Evolutionary conservation across 1,140 invertebrate genomes (phyloP), one percentile per base, ranked within the genome.

Genomic region (Vollenhovia emeryi): DNA sequence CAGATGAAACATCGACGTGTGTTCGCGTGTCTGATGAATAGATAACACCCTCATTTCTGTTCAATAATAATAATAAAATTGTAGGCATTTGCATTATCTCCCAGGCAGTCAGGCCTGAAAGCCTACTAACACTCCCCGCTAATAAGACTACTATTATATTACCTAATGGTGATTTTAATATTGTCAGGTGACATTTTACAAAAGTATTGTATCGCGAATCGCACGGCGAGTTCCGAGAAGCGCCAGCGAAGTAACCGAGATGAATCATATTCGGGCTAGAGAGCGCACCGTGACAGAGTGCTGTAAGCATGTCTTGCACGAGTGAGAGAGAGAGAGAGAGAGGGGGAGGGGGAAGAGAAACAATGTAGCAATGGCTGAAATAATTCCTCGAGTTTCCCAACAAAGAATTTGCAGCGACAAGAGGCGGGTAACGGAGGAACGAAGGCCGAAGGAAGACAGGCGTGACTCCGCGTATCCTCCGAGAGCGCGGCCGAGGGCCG

Each of bases 361-460:
- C 50, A 71, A 71, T 69, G 30, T 50, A 40, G 60, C 60, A n/a
- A 52, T 27, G 40, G 66, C 66, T 45, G 66, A 73, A 73, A 71
- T 59, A 73, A 82, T 79, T 82, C 52, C 66, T 33, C 78, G 50
- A 73, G 78, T 82, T 82, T 82, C 78, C 66, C 66, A 82, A 82
- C 78, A 57, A 73, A 73, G 66, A 82, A 82, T 82, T 82, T 11
- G 27, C 43, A 45, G 30, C 55, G 59, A 68, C 21, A 52, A 75
- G 64, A 50, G 50, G 73, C 71, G 57, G 33, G 62, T 36, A 52
- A 50, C 48, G 40, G 73, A 8, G 5, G 73, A 76, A 78, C 88
- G 88, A 89, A 89, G 87, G 79, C 64, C 80, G 76, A 48, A 59
- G 76, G 79, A 87, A 90, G 82, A 90, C 73, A 62, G 69, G 79